Evolutionary conservation across 1,140 invertebrate species (phyloP).

Genomic region (Whitmania pigra): DNA sequence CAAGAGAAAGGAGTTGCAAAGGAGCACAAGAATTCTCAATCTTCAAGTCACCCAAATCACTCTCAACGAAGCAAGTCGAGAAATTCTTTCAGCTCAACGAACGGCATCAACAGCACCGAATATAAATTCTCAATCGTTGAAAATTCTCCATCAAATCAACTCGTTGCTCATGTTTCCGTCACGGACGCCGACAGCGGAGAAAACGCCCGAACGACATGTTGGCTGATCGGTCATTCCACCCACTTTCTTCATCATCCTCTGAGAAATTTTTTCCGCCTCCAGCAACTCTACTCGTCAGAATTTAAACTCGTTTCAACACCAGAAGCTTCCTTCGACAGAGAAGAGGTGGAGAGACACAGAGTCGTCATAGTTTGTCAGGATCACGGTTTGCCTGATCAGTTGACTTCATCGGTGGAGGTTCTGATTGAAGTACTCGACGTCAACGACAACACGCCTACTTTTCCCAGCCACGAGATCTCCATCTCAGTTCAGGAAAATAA

Average conservation of each 20-base stretch:
- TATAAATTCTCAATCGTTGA: slow-evolving; percentile 12
- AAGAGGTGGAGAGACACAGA: slow-evolving; percentile 10
- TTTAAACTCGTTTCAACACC: slow-evolving; percentile 24
- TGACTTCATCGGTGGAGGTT: slow-evolving; percentile 6
- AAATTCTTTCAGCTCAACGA: slow-evolving; percentile 28
- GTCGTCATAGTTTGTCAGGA: slow-evolving; percentile 19
- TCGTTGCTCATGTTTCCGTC: slow-evolving; percentile 24
- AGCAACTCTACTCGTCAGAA: slow-evolving; percentile 15
- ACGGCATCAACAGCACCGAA: slow-evolving; percentile 18
- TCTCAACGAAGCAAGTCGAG: neutral
- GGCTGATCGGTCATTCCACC: slow-evolving; percentile 13
- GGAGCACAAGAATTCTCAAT: neutral
- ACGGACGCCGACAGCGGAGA: slow-evolving; percentile 21
- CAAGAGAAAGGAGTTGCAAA: slow-evolving; percentile 28
- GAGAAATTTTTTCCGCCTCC: slow-evolving; percentile 15
- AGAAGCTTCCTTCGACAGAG: slow-evolving; percentile 18
- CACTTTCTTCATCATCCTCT: neutral
- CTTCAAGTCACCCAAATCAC: too few relatives aligned
- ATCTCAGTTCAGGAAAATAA: slow-evolving; percentile 59
- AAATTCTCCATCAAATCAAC: slow-evolving; percentile 14
- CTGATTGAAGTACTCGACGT: slow-evolving; percentile 16
- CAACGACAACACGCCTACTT: slow-evolving; percentile 22
- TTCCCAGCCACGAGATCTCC: neutral
- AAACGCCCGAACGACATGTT: slow-evolving; percentile 17
- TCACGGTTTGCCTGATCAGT: neutral